Conservation (phyloP, 2,113 vertebrate genomes). For the Dipodomys spectabilis region DNA sequence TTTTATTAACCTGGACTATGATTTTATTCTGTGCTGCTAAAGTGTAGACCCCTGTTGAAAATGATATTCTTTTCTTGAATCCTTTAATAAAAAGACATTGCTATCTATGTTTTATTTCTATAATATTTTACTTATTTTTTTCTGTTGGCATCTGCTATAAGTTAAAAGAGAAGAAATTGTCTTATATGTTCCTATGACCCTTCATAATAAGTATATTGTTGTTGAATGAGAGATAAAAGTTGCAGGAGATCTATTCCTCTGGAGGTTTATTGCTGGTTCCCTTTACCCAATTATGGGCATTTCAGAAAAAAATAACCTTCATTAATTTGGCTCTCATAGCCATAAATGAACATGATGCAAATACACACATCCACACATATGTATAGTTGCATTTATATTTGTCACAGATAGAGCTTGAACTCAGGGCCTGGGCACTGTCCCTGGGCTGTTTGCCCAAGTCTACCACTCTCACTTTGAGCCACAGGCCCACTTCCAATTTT, state of each 20-base stretch:
- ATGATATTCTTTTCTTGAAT: not conserved
- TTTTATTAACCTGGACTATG: not conserved
- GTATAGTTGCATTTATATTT: no score
- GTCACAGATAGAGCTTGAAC: no score
- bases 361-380: not conserved
- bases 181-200: not conserved
- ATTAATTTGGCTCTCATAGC: not conserved
- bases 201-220: not conserved
- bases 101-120: not conserved
- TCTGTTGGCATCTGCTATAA: not conserved
- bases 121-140: not conserved
- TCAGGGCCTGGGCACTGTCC: no score
- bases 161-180: not conserved
- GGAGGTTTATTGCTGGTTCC: not conserved
- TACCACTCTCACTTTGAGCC: no score
- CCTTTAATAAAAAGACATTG: slow-evolving; percentile 6
- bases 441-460: no score
- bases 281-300: not conserved
- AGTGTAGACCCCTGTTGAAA: not conserved
- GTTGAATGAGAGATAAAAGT: not conserved
- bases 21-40: not conserved
- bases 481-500: no score
- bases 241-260: not conserved
- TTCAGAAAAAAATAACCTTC: slow-evolving; percentile 27
- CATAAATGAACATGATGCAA: not conserved